Conservation (phyloP, 2,888 invertebrate genomes). For the Smittia aterrima region DNA sequence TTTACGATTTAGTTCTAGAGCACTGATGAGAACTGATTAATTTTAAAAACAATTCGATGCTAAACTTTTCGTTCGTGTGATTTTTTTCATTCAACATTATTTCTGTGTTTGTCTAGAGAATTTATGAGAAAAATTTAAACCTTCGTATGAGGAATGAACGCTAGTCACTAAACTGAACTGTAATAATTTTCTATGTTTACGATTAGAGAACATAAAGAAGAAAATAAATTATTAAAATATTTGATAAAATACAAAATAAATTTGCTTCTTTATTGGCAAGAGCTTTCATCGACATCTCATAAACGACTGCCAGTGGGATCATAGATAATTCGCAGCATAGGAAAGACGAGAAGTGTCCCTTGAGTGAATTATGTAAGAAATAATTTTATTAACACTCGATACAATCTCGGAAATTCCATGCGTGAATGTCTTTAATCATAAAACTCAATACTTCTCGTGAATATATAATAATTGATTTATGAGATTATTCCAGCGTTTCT, state of each 20-base stretch:
- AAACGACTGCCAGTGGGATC: background rate
- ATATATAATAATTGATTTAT: constrained; percentile 12
- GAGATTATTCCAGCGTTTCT: background rate
- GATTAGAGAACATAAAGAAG: background rate
- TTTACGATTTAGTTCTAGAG: background rate
- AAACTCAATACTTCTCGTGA: constrained; percentile 6
- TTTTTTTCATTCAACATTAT: background rate
- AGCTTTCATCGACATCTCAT: background rate
- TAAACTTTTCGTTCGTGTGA: constrained; percentile 4
- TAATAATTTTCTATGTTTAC: constrained; percentile 14
- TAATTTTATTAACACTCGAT: background rate
- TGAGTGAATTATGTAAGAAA: background rate
- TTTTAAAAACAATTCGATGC: background rate
- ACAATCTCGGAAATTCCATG: constrained; percentile 23
- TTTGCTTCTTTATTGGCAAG: background rate
- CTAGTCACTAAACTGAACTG: constrained; percentile 4
- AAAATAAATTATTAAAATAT: background rate
- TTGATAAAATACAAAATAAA: constrained; percentile 2
- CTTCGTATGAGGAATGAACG: background rate
- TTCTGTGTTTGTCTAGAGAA: background rate
- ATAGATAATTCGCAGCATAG: background rate
- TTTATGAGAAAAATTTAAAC: constrained; percentile 4
- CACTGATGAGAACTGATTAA: constrained; percentile 16
- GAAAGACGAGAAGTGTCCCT: background rate
- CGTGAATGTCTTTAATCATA: constrained; percentile 14